phyloP scores from a whole-genome alignment of 2,888 invertebrate species.

The Timandra comae region DNA sequence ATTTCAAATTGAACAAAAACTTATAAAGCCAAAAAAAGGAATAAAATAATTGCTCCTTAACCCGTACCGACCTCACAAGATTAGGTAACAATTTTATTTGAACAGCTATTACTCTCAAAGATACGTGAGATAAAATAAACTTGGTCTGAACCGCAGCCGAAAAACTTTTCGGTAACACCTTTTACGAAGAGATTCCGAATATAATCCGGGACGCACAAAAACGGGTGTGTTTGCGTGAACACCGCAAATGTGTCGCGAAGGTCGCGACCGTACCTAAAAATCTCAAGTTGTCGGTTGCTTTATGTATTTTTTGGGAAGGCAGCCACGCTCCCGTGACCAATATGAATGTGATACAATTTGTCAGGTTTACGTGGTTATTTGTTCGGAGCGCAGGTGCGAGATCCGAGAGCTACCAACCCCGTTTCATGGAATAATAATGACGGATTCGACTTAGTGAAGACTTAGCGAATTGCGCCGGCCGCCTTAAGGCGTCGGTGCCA shows the following conservation, averaged over 20 bases:
- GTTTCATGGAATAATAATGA: slow-evolving; percentile 64
- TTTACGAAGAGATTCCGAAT: slow-evolving; percentile 28
- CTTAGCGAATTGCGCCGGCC: slow-evolving; percentile 35
- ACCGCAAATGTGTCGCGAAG: slow-evolving; percentile 36
- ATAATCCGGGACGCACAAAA: slow-evolving; percentile 36
- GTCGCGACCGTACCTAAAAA: slow-evolving; percentile 34
- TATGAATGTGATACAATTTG: slow-evolving; percentile 71
- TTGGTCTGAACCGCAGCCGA: slow-evolving; percentile 13
- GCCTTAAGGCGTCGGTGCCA: slow-evolving; percentile 18
- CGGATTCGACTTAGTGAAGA: slow-evolving; percentile 63
- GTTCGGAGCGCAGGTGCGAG: slow-evolving; percentile 60
- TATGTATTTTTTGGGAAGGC: slow-evolving; percentile 46
- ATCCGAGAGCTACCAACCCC: slow-evolving; percentile 33
- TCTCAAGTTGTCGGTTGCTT: slow-evolving; percentile 33
- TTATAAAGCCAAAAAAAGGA: too few relatives aligned
- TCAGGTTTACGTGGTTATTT: slow-evolving; percentile 71
- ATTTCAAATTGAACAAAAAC: too few relatives aligned
- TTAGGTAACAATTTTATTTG: not conserved
- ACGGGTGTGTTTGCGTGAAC: slow-evolving; percentile 28
- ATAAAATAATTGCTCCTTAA: too few relatives aligned
- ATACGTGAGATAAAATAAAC: slow-evolving; percentile 7
- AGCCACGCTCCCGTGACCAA: slow-evolving; percentile 46
- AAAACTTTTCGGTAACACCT: slow-evolving; percentile 30
- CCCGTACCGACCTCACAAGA: too few relatives aligned
- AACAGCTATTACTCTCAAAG: not conserved